Evolutionary conservation across 2,888 invertebrate species (phyloP).

Genomic region (Drosophila emarginata): DNA sequence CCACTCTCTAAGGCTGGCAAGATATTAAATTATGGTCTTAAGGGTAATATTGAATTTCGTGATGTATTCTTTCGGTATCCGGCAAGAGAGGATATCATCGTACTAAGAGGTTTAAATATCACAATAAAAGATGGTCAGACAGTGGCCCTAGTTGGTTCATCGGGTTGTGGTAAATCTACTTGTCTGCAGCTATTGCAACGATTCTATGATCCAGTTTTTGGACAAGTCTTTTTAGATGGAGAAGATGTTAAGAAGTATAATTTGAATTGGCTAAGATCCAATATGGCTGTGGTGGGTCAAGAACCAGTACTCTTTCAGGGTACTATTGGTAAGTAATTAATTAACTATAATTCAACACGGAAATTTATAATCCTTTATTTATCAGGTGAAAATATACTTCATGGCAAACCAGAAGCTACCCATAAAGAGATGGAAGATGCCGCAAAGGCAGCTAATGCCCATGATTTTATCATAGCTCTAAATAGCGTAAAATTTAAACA

Average conservation of each 20-base stretch:
- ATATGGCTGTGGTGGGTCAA: slow-evolving; percentile 93
- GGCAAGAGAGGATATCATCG: slow-evolving; percentile 87
- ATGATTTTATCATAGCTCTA: slow-evolving; percentile 88
- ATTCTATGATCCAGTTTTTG: slow-evolving; percentile 86
- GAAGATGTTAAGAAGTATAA: slow-evolving; percentile 87
- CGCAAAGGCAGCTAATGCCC: slow-evolving; percentile 88
- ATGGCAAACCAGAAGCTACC: slow-evolving; percentile 88
- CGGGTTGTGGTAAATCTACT: slow-evolving; percentile 92
- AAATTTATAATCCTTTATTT: neutral
- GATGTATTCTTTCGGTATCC: slow-evolving; percentile 89
- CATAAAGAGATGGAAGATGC: slow-evolving; percentile 87
- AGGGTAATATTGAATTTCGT: slow-evolving; percentile 87
- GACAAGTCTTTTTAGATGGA: slow-evolving; percentile 85
- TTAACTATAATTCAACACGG: neutral
- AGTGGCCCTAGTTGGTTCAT: slow-evolving; percentile 88
- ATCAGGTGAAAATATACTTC: slow-evolving; percentile 85
- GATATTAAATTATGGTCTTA: slow-evolving; percentile 83
- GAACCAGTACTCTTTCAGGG: slow-evolving; percentile 93
- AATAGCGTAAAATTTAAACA: slow-evolving; percentile 84
- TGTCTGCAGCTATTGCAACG: slow-evolving; percentile 88
- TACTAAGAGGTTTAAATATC: slow-evolving; percentile 87
- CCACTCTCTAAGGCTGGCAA: slow-evolving; percentile 87
- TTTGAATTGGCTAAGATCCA: slow-evolving; percentile 87
- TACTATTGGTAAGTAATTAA: slow-evolving; percentile 84
- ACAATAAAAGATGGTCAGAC: slow-evolving; percentile 86